Evolutionary conservation across 1,140 invertebrate species (phyloP), one percentile per base, ranked within the genome.

Genomic region (Chrysomallon squamiferum): DNA sequence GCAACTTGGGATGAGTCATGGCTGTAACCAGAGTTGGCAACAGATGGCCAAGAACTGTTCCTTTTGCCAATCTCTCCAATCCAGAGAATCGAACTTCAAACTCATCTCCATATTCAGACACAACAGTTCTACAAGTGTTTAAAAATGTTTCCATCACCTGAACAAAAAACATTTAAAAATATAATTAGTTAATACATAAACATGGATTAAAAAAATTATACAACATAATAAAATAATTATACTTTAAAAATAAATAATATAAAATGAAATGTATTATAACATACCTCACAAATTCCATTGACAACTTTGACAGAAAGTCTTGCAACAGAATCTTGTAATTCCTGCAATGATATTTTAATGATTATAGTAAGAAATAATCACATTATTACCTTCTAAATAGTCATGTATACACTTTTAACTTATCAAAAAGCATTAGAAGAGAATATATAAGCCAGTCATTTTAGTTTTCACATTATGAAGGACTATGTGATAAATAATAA

Each of bases 31-130:
- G 65, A 3, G 78, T 71, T 5, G 84, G 84, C 63, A 85, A 58
- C n/a, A 84, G 68, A 52, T 84, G 79, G 32, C 84, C 84, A n/a
- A 85, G 71, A 2, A 84, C 69, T 1, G 84, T 85, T 35, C 78
- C 75, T 67, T 85, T 85, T 29, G 80, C 73, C 66, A 84, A 65
- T 13, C 78, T 63, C 67, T 85, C 84, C 22, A 85, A 54, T 15
- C 77, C 77, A 58, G 80, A 72, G n/a, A 84, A 65, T 50, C 79
- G 65, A 45, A 27, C 70, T 58, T 83, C 83, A 1, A 78, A 27
- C 41, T 84, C 78, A 9, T 76, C 72, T 18, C 68, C 68, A 35
- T 66, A 59, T 15, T 75, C 67, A 4, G 62, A 57, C 38, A 84
- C 77, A 11, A 82, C 57, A n/a, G 50, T 50, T 25, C 72, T 74